phyloP scores from a whole-genome alignment of 2,888 invertebrate genomes.

The Trilocha varians region DNA sequence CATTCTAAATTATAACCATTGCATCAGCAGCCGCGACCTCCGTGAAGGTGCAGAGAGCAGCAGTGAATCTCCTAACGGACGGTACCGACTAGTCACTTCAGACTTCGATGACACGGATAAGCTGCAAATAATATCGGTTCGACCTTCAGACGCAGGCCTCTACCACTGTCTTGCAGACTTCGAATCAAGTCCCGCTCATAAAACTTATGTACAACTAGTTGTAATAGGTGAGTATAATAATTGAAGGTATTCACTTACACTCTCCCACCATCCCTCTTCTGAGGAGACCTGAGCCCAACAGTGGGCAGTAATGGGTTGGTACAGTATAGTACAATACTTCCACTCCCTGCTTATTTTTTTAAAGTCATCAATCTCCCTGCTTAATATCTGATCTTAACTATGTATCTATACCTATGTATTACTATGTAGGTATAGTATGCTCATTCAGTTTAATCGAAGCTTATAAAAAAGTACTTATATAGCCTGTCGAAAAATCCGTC shows the following conservation, averaged over 20 bases:
- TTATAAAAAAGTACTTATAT: too few relatives aligned
- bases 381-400: too few relatives aligned
- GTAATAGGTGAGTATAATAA: slow-evolving; percentile 42
- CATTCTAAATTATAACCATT: too few relatives aligned
- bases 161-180: slow-evolving; percentile 59
- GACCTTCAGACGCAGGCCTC: slow-evolving; percentile 43
- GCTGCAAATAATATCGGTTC: slow-evolving; percentile 39
- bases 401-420: too few relatives aligned
- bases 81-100: slow-evolving; percentile 40
- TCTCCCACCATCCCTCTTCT: too few relatives aligned
- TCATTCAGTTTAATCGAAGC: too few relatives aligned
- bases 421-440: too few relatives aligned
- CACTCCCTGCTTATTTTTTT: slow-evolving; percentile 9
- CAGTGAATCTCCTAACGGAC: slow-evolving; percentile 22
- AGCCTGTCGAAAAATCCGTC: too few relatives aligned
- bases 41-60: slow-evolving; percentile 32
- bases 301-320: too few relatives aligned
- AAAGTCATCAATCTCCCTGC: too few relatives aligned
- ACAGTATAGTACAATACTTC: slow-evolving; percentile 8
- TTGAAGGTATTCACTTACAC: not conserved
- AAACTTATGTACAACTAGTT: slow-evolving; percentile 42
- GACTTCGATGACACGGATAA: slow-evolving; percentile 31
- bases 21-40: slow-evolving; percentile 57
- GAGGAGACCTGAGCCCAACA: too few relatives aligned
- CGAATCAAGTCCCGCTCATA: slow-evolving; percentile 45